Conservation (phyloP, 2,888 invertebrate species). For the Platycheirus albimanus region DNA sequence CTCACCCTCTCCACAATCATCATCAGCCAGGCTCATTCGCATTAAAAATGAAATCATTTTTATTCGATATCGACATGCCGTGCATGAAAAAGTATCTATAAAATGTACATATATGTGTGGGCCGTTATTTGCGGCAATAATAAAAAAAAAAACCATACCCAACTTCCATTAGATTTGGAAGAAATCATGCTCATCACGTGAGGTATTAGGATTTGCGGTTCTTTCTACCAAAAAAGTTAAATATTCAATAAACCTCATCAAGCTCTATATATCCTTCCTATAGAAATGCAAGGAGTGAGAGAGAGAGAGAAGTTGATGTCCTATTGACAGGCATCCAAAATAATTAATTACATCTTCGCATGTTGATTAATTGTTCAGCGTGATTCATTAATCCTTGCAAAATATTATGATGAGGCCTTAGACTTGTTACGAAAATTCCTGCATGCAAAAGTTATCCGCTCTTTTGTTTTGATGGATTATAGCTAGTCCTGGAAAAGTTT, state of each 20-base stretch:
- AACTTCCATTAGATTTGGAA: conserved; percentile 34
- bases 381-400: conserved; percentile 52
- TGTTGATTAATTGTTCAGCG: conserved; percentile 67
- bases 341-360: conserved; percentile 72
- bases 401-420: conserved; percentile 14
- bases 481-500: conserved; percentile 58
- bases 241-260: conserved; percentile 63
- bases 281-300: conserved; percentile 1
- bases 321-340: conserved; percentile 68
- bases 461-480: conserved; percentile 70
- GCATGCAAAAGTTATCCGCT: conserved; percentile 9
- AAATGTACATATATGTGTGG: conserved; percentile 18
- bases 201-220: conserved; percentile 18
- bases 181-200: conserved; percentile 53
- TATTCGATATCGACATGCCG: conserved; percentile 65
- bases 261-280: conserved; percentile 17
- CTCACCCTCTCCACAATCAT: not conserved
- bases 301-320: conserved; percentile 38
- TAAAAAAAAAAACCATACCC: conserved; percentile 1
- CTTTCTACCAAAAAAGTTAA: conserved; percentile 49
- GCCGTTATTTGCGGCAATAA: conserved; percentile 46
- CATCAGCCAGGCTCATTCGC: conserved; percentile 18
- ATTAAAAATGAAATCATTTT: conserved; percentile 69
- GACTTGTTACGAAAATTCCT: conserved; percentile 12
- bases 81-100: conserved; percentile 57